Evolutionary conservation across 2,888 invertebrate species (phyloP), one percentile per base, ranked within the genome.

Genomic region (Fragum sueziense): DNA sequence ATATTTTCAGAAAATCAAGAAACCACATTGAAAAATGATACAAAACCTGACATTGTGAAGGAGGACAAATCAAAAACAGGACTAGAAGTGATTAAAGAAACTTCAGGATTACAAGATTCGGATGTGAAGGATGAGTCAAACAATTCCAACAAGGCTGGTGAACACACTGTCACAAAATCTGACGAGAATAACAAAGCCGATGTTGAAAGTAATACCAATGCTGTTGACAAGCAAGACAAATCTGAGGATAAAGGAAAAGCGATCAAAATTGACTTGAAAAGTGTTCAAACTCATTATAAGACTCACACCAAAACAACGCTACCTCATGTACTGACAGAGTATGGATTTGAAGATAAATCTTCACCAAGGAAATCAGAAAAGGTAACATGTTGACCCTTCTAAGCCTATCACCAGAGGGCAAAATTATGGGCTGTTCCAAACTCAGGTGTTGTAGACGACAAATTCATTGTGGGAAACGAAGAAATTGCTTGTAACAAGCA

Each of bases 321-420:
- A 61, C 88, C 88, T 17, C 79, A 84, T 34, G 79, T 87, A 3
- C 75, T 88, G 9, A 80, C 83, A 27, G 87, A 86, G 52, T 88
- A 88, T 82, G 88, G 88, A 27, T 71, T 87, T 54, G 86, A 87
- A 69, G 88, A 88, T 51, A 82, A 77, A 27, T 59, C 41, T 11
- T 70, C 69, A 17, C 74, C 62, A 31, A 65, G 41, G 27, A 22
- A 65, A 2, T 22, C 11, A 17, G 6, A n/a, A 29, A 79, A 78
- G 61, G 82, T 82, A 70, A 62, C 41, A 41, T 41, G 41, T 9
- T 11, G 9, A 9, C 41, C 17, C n/a, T n/a, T n/a, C n/a, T n/a
- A n/a, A n/a, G n/a, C n/a, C n/a, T n/a, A n/a, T n/a, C n/a, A n/a
- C n/a, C n/a, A n/a, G n/a, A n/a, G n/a, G n/a, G n/a, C n/a, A n/a